These are phyloP conservation scores for Scortum barcoo DNA, from an alignment of 2,113 vertebrate genomes.

Conservation along the genomic window DNA sequence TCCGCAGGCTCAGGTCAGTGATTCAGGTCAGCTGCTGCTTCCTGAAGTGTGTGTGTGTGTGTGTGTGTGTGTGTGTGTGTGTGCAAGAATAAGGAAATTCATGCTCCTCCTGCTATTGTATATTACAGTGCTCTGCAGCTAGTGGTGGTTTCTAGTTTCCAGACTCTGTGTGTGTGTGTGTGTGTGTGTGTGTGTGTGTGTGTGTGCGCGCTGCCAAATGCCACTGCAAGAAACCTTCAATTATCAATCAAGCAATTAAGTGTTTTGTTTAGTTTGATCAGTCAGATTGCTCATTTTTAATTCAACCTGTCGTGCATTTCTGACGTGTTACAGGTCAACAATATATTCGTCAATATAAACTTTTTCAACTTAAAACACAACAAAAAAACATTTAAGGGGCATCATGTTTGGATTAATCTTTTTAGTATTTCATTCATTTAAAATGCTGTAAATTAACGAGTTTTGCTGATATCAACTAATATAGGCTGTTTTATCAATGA, in stretches of 20 bases:
- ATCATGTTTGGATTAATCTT: too few species aligned
- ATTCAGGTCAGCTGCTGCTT: constrained; percentile 68
- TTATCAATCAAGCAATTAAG: not conserved
- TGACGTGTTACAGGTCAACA: too few species aligned
- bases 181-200: not conserved
- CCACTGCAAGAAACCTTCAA: not conserved
- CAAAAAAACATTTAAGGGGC: too few species aligned
- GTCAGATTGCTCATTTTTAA: not conserved
- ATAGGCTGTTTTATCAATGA: too few species aligned
- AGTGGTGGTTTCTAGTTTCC: constrained; percentile 15
- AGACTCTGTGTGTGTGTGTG: not conserved
- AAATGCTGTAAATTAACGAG: too few species aligned
- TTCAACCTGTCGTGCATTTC: too few species aligned
- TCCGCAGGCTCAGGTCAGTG: constrained; percentile 66
- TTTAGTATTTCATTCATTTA: too few species aligned
- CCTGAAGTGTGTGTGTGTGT: constrained; percentile 14
- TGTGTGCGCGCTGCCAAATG: not conserved
- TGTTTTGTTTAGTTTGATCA: not conserved
- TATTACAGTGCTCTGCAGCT: constrained; percentile 2
- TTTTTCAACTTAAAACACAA: too few species aligned
- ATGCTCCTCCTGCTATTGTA: constrained; percentile 26
- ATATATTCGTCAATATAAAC: too few species aligned
- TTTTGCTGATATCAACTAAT: too few species aligned
- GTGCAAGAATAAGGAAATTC: constrained; percentile 5
- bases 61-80: constrained; percentile 21